Evolutionary conservation across 1,140 invertebrate species (phyloP).

Genomic region (Drosophila virilis): DNA sequence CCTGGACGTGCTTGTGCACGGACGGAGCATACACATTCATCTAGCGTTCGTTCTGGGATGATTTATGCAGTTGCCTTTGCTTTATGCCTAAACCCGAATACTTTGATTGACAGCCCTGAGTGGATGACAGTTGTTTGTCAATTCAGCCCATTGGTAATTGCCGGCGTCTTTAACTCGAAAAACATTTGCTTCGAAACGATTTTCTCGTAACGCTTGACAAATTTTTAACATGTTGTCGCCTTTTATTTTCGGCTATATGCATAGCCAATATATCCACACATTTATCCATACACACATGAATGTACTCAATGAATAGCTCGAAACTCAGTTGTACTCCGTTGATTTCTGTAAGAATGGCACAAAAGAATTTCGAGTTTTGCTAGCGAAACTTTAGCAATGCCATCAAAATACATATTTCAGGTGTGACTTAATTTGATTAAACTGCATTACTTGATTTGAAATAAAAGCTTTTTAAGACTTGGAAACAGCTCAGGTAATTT

Average conservation of each 20-base stretch:
- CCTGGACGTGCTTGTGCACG: constrained; percentile 29
- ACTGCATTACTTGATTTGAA: too few relatives aligned
- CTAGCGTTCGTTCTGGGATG: constrained; percentile 56
- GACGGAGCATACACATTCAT: constrained; percentile 34
- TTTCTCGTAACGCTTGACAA: constrained; percentile 83
- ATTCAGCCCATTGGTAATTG: constrained; percentile 71
- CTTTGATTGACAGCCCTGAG: constrained; percentile 82
- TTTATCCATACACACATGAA: background rate
- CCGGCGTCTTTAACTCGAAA: constrained; percentile 47
- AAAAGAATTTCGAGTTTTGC: too few relatives aligned
- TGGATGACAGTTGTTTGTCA: constrained; percentile 84
- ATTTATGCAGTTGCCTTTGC: constrained; percentile 71
- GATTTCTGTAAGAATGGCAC: too few relatives aligned
- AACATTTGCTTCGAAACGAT: constrained; percentile 70
- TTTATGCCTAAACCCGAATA: constrained; percentile 64
- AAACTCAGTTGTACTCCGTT: too few relatives aligned
- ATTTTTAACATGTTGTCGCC: constrained; percentile 72
- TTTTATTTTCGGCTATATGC: constrained; percentile 59
- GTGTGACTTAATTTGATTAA: too few relatives aligned
- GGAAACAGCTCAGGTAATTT: too few relatives aligned
- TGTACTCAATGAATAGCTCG: background rate
- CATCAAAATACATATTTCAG: too few relatives aligned
- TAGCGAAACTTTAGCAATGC: too few relatives aligned
- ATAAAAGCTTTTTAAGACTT: too few relatives aligned
- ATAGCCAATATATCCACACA: constrained; percentile 31